Base-by-base conservation (phyloP, 1,140 invertebrate genomes). In the Drosophila willistoni region DNA sequence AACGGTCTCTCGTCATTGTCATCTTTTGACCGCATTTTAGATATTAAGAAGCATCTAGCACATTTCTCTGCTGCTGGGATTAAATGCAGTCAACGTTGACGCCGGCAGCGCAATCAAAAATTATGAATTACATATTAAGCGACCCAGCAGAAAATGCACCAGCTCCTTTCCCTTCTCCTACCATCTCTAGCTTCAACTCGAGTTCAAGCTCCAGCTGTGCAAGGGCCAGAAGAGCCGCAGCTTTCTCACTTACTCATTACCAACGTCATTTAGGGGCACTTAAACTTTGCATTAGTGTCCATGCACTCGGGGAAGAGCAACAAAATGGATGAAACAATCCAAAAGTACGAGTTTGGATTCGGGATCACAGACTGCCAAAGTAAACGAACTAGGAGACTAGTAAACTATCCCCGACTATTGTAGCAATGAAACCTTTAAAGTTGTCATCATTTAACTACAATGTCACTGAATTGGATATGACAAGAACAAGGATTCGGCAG, bases 91-190 rank as follows among this genome's bases (percentile, higher is more conserved):
- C 36, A 39, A 13, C 71, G 63, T 75, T 64, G 75, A 77, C 73
- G 73, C 55, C 64, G 56, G 44, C 68, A 72, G 63, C 44, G 75
- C 59, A 67, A 78, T 78, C 68, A 77, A 78, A 51, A 78, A 77
- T 77, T 78, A 78, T 78, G 72, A 71, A 78, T 78, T 78, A 77
- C 75, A 67, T 77, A 77, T 77, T 77, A 77, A 77, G 56, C 61
- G 12, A 41, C 10, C 34, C 63, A 56, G 47, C 51, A 39, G 47
- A 33, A 41, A 33, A 12, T 34, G 47, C 33, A 51, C 9, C 34
- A 25, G 17, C 42, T 36, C 10, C 36, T n/a, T 13, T 2, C 13
- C 12, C 67, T 0, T 5, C n/a, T 19, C 13, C 25, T 1, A 1
- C n/a, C 22, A 3, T 6, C 44, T 33, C 10, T 41, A 7, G 6